Conservation (phyloP, 1,140 invertebrate species). For the Drosophila bocki region DNA sequence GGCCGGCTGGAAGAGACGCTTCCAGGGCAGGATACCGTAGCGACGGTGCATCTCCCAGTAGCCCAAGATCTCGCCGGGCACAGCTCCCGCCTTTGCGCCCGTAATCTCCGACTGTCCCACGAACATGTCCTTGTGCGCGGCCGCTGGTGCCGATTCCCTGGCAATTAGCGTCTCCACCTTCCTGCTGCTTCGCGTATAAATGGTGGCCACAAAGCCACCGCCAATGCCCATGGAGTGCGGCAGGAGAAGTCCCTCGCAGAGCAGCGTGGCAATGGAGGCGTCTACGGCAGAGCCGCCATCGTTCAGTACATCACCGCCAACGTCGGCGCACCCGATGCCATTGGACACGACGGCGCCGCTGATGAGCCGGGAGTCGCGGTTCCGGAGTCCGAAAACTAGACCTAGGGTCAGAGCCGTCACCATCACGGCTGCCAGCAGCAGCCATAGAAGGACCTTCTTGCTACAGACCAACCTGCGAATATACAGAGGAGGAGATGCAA, state of each 20-base stretch:
- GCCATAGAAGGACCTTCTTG: conserved; percentile 70
- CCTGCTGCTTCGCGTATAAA: conserved; percentile 89
- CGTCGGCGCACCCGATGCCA: conserved; percentile 74
- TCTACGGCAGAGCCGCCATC: conserved; percentile 94
- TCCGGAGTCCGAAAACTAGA: conserved; percentile 67
- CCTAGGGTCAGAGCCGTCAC: conserved; percentile 69
- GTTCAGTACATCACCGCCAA: conserved; percentile 87
- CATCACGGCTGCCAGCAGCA: conserved; percentile 56
- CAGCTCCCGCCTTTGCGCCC: conserved; percentile 90
- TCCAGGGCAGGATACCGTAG: conserved; percentile 94
- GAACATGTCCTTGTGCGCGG: conserved; percentile 90
- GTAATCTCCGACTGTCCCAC: conserved; percentile 80
- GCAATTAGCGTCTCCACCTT: conserved; percentile 90
- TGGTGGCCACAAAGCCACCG: conserved; percentile 93
- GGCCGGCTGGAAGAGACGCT: conserved; percentile 91
- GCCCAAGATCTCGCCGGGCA: conserved; percentile 96
- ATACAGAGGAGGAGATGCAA: not conserved
- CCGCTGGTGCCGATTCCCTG: conserved; percentile 92
- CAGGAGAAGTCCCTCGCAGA: conserved; percentile 95
- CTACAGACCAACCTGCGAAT: conserved; percentile 58
- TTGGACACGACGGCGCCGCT: conserved; percentile 78
- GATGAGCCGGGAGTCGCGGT: conserved; percentile 43
- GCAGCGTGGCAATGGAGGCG: conserved; percentile 93
- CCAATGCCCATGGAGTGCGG: conserved; percentile 96
- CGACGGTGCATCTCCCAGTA: conserved; percentile 92